Conservation (phyloP, 2,888 invertebrate species). For the Orchesellides sinensis region DNA sequence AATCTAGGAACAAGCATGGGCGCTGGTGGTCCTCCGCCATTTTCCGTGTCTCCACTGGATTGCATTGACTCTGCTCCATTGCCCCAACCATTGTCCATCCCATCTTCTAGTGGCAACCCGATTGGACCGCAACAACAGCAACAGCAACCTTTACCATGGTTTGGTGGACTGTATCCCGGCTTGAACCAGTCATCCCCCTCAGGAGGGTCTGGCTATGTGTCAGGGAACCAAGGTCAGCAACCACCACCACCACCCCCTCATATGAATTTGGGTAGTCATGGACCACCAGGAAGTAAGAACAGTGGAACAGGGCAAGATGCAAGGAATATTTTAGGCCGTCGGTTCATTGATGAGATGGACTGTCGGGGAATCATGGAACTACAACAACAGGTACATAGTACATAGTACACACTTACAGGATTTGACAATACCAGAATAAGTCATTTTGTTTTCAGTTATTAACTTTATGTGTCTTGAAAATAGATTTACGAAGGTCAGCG, state of each 20-base stretch:
- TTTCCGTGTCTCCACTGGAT: slow-evolving; percentile 49
- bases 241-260: slow-evolving; percentile 51
- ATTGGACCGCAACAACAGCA: slow-evolving; percentile 57
- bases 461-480: background rate
- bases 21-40: slow-evolving; percentile 10
- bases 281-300: slow-evolving; percentile 53
- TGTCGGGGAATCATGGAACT: slow-evolving; percentile 49
- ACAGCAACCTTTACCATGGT: slow-evolving; percentile 46
- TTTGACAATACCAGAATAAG: background rate
- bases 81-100: slow-evolving; percentile 22
- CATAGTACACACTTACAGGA: background rate
- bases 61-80: slow-evolving; percentile 41
- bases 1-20: slow-evolving; percentile 17
- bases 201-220: slow-evolving; percentile 15
- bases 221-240: slow-evolving; percentile 32
- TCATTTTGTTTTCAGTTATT: background rate
- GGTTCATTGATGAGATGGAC: slow-evolving; percentile 73
- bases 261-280: slow-evolving; percentile 43
- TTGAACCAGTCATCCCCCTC: slow-evolving; percentile 28
- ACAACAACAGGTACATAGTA: slow-evolving; percentile 55
- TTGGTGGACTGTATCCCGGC: slow-evolving; percentile 41
- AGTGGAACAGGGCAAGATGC: slow-evolving; percentile 36
- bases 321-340: slow-evolving; percentile 67
- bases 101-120: slow-evolving; percentile 34
- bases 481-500: slow-evolving; percentile 72